Conservation (phyloP, 2,797 vertebrate species). For the Danio choprae region DNA sequence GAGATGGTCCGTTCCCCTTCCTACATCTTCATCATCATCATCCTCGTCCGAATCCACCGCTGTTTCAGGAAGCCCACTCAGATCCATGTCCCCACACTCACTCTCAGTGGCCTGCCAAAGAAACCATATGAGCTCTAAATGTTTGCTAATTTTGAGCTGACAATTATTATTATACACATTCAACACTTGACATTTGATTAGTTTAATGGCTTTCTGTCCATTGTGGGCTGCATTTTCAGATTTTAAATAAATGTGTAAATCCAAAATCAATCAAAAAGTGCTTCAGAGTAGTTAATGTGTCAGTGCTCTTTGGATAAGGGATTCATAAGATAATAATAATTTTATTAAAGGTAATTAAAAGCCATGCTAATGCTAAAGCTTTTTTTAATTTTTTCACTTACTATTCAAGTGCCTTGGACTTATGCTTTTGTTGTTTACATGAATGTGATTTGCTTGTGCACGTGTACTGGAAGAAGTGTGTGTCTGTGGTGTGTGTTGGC, state of each 20-base stretch:
- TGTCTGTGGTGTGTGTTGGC: neutral
- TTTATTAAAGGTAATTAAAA: too few species aligned
- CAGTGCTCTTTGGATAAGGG: too few species aligned
- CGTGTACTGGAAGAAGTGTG: neutral
- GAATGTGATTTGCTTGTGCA: neutral
- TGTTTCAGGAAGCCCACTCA: conserved; percentile 96
- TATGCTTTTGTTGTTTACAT: too few species aligned
- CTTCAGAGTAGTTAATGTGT: too few species aligned
- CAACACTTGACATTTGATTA: neutral
- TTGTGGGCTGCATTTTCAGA: neutral
- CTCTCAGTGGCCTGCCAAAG: conserved; percentile 91
- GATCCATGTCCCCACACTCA: conserved; percentile 98
- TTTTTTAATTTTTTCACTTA: too few species aligned
- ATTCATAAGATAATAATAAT: too few species aligned
- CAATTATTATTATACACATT: neutral
- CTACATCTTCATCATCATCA: conserved; percentile 97
- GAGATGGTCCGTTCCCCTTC: conserved; percentile 92
- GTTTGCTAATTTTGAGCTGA: neutral
- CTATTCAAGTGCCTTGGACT: too few species aligned
- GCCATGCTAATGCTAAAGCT: too few species aligned
- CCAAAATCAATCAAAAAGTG: too few species aligned
- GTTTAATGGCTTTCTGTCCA: neutral
- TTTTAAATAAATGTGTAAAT: too few species aligned
- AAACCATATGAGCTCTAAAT: neutral
- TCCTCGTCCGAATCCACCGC: conserved; percentile 98